Base-by-base conservation (phyloP, 2,113 vertebrate species). In the Phocoena sinus region DNA sequence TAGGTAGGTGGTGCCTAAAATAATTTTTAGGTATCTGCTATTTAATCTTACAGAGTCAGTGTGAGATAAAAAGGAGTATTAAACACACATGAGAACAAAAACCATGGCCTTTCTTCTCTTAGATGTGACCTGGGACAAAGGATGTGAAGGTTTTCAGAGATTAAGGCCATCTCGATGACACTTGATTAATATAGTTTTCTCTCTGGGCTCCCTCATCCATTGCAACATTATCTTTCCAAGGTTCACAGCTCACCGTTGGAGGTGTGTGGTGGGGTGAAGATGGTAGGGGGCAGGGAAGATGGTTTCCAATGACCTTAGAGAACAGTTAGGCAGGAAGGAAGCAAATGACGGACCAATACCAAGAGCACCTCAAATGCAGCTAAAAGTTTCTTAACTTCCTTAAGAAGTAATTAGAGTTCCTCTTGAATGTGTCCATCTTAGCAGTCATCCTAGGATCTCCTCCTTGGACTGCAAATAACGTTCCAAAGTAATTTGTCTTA, bases 41-140 rank as follows among this genome's bases (percentile, higher is more conserved):
- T 89, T 97, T 89, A 97, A 97, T 76, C 85, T 76, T n/a, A 33
- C 15, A 47, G 41, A 79, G 50, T 85, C 74, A 53, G 38, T 71
- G 12, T 4, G 23, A 96, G 56, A 93, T 93, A 81, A 86, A 41
- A 83, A 70, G 58, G 13, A 70, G 7, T n/a, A n/a, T 17, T 83
- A 79, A 91, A 83, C n/a, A 53, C 12, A 71, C 9, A 31, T 9
- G 58, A 70, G 50, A 84, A 20, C 9, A 91, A 82, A 80, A 63
- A 53, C 10, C 41, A 84, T 36, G 9, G 17, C 6, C 88, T 91
- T 96, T 89, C 26, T 77, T 88, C 36, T 77, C 41, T 91, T 71
- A 86, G 50, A 65, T 47, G 9, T 89, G 41, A 79, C 85, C 28
- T 68, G 21, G 56, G 53, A 79, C 53, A 93, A 70, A 96, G 26